A percentile compares a stretch with the other conserved stretches of the same genome.
phyloP scores from a whole-genome alignment of 64 coral and sea anemone species.

The Montipora capricornis region DNA sequence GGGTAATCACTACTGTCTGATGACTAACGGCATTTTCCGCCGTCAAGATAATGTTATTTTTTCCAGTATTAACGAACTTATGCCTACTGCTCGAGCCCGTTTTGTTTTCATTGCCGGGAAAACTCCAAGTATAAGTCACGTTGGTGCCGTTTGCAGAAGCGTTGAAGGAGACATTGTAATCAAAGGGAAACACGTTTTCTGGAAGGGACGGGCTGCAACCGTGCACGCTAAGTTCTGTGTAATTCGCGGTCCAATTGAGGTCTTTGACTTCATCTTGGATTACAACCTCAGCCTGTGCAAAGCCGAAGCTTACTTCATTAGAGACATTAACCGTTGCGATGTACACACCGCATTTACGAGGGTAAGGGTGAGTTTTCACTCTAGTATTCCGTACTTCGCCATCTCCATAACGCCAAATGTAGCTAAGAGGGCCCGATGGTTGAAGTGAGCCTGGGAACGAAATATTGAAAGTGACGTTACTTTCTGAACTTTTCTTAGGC shows the following conservation, averaged over 20 bases:
- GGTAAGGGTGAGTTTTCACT: slow-evolving; percentile 16
- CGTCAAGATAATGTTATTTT: neutral
- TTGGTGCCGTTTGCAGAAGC: slow-evolving; percentile 41
- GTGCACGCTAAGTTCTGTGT: no score
- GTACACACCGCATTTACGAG: slow-evolving; percentile 17
- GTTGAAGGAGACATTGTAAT: slow-evolving; percentile 20
- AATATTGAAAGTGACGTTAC: neutral
- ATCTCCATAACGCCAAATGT: slow-evolving; percentile 4
- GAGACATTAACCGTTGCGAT: slow-evolving; percentile 51
- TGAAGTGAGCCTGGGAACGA: neutral
- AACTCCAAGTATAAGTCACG: slow-evolving; percentile 32
- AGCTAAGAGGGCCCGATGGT: neutral
- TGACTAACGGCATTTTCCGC: slow-evolving; percentile 37
- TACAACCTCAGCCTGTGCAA: neutral
- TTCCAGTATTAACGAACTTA: no score
- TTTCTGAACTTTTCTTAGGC: neutral
- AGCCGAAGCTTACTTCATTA: slow-evolving; percentile 24
- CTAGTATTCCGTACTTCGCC: neutral
- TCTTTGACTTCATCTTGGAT: slow-evolving; percentile 44
- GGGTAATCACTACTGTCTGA: neutral
- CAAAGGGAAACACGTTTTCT: neutral
- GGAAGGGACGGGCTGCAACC: no score
- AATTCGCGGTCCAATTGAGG: neutral
- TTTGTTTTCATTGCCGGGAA: neutral
- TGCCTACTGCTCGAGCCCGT: no score